These are phyloP conservation scores for Chondrilla cf. caribensis DNA, from an alignment of 37 sponge, comb jelly and placozoan species.

Conservation along the genomic window DNA sequence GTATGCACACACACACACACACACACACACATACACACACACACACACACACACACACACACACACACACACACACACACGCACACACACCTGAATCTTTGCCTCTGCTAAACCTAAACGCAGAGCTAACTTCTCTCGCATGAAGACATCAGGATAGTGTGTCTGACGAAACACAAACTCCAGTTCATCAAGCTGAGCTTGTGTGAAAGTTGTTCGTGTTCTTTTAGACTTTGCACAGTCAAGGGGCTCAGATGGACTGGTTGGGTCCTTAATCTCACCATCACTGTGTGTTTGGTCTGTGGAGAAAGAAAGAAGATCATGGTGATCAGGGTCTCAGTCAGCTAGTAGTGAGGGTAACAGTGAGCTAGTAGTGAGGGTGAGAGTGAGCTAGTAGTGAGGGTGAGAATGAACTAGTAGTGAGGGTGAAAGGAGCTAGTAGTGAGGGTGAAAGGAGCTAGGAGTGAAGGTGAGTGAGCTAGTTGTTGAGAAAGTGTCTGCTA, in stretches of 20 bases:
- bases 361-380: background rate
- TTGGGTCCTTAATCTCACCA: background rate
- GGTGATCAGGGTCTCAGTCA: background rate
- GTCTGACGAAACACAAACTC: conserved; percentile 70
- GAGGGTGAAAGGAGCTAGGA: no score
- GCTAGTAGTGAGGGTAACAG: background rate
- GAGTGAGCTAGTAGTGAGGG: no score
- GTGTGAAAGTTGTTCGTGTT: conserved; percentile 71
- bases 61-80: no score
- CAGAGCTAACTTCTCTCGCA: conserved; percentile 65
- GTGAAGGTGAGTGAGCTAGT: no score
- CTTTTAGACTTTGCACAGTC: conserved; percentile 37
- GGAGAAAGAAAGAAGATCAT: background rate
- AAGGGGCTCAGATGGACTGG: background rate
- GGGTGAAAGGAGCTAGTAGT: no score
- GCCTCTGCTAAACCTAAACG: conserved; percentile 65
- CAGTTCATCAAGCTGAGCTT: conserved; percentile 70
- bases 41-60: no score
- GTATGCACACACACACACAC: no score
- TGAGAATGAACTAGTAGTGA: no score
- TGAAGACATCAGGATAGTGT: conserved; percentile 78
- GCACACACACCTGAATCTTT: conserved; percentile 59
- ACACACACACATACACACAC: no score
- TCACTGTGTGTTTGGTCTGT: background rate
- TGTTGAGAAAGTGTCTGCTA: no score